A percentile compares a stretch with the other conserved stretches of the same genome.
These are phyloP conservation scores for Drosophila equinoxialis DNA, from an alignment of 1,140 invertebrate genomes.

Conservation along the genomic window DNA sequence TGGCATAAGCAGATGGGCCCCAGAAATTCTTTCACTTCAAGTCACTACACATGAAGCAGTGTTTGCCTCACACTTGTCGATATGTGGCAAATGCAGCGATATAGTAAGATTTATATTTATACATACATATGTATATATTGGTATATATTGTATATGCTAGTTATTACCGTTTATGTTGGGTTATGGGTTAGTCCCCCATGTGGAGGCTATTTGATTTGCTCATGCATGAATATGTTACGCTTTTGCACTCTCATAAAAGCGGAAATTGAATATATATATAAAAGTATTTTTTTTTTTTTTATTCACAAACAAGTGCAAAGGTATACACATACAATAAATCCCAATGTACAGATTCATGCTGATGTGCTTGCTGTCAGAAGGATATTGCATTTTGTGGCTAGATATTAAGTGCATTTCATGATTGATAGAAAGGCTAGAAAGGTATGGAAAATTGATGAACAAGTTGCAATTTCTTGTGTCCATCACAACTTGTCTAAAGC, in stretches of 20 bases:
- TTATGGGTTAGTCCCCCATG: slow-evolving; percentile 5
- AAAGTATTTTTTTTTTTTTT: slow-evolving; percentile 69
- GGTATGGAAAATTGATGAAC: slow-evolving; percentile 9
- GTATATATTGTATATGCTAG: slow-evolving; percentile 31
- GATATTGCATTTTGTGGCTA: slow-evolving; percentile 60
- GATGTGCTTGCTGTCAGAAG: slow-evolving; percentile 17
- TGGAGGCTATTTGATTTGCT: slow-evolving; percentile 61
- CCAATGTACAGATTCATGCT: background rate
- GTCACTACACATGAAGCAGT: slow-evolving; percentile 37
- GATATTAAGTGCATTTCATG: slow-evolving; percentile 30
- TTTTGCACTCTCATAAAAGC: slow-evolving; percentile 63
- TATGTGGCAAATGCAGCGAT: background rate
- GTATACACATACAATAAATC: slow-evolving; percentile 12
- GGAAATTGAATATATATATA: slow-evolving; percentile 80
- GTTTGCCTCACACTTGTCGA: slow-evolving; percentile 27
- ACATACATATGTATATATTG: slow-evolving; percentile 22
- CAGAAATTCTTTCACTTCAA: slow-evolving; percentile 25
- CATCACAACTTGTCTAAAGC: slow-evolving; percentile 2
- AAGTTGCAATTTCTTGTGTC: background rate
- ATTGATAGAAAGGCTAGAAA: slow-evolving; percentile 46
- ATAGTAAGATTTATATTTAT: slow-evolving; percentile 10
- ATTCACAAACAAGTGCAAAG: slow-evolving; percentile 31
- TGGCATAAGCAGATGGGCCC: background rate
- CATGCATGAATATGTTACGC: slow-evolving; percentile 74
- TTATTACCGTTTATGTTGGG: slow-evolving; percentile 63